phyloP scores from a whole-genome alignment of 2,113 vertebrate genomes.

The Odocoileus virginianus region DNA sequence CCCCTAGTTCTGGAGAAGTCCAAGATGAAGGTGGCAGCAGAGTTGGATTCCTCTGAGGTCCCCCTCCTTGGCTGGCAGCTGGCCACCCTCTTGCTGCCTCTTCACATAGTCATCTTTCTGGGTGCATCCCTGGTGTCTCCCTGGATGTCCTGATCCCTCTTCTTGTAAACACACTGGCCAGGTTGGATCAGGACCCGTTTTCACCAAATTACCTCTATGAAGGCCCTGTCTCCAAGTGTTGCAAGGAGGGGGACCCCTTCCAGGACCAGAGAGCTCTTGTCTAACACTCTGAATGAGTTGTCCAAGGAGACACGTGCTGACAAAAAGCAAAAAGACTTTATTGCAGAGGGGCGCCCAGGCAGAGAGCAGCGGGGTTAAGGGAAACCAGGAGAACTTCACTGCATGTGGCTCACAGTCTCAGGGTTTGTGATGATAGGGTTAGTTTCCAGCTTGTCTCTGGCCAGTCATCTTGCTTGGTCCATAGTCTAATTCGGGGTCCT shows the following conservation, averaged over 20 bases:
- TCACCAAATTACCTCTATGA: background rate
- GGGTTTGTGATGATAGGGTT: background rate
- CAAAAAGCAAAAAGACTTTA: background rate
- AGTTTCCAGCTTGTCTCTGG: background rate
- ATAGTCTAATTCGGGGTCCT: background rate
- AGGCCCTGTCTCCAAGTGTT: background rate
- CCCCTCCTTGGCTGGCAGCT: background rate
- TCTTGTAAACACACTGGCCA: background rate
- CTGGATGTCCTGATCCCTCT: background rate
- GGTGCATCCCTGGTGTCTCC: too few species aligned
- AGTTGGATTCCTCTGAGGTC: background rate
- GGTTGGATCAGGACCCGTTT: background rate
- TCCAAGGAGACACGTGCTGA: background rate
- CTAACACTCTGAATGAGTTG: background rate
- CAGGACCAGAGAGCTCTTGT: background rate
- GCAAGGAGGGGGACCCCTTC: background rate
- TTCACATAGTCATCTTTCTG: background rate
- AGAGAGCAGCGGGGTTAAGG: background rate
- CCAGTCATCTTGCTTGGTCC: background rate
- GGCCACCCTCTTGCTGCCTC: background rate
- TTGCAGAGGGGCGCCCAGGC: background rate
- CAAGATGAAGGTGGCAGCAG: background rate
- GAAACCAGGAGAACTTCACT: background rate
- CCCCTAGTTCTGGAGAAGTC: background rate
- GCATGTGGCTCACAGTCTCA: background rate